Evolutionary conservation across 1,140 invertebrate species (phyloP), one percentile per base, ranked within the genome.

Genomic region (Lasioglossum albipes): DNA sequence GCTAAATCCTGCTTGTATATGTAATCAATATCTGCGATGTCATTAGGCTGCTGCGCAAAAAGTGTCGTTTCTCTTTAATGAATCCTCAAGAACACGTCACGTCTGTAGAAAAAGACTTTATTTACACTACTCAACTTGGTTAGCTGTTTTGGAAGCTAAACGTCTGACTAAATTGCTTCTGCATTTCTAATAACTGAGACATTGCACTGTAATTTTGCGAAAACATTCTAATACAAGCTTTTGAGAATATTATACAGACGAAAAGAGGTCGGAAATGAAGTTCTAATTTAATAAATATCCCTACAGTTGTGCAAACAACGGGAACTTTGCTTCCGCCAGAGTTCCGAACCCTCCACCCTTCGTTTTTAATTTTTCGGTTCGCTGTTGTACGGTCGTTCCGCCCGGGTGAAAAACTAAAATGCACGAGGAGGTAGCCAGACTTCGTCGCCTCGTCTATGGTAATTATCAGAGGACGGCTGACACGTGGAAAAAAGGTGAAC

Each of bases 391-490:
- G 20, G 9, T 36, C 18, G 41, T 20, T 27, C 27, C 27, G 45
- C 7, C 16, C 13, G 36, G 36, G 1, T 3, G 36, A 36, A 36
- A 36, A 36, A 36, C 36, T 3, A 36, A 36, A 45, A 45, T 45
- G 45, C 12, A 9, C 10, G 36, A 2, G 36, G 36, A 36, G 36
- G 3, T 36, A 36, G 45, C 45, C 10, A n/a, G 57, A 20, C 36
- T 12, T 5, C 27, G 42, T 42, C 42, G 45, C 20, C 31, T 6
- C 16, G 62, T 65, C 27, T 65, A 65, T n/a, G 68, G 61, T 79
- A 82, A 82, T 82, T 82, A 82, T 61, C 62, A 36, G 18, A 31
- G n/a, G 20, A 2, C 2, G n/a, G n/a, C 41, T 41, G 36, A 62
- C 72, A 36, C 22, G 49, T 3, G n/a, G 36, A 10, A 27, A 36